Evolutionary conservation across 2,797 vertebrate genomes (phyloP).

Genomic region (Aphelocoma californica): DNA sequence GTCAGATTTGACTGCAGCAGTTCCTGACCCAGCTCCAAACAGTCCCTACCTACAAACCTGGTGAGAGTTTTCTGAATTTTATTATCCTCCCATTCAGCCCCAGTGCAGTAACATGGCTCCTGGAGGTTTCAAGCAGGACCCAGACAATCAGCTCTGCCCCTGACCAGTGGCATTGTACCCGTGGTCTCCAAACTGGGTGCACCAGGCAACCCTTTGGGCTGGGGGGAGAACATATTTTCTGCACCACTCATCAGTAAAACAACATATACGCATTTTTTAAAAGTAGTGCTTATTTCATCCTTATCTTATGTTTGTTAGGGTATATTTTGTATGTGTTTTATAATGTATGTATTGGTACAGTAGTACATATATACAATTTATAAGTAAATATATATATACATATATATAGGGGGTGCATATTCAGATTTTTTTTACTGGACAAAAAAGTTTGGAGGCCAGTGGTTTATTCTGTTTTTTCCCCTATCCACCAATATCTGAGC

Average conservation of each 20-base stretch:
- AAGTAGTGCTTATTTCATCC: not conserved
- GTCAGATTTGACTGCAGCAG: not conserved
- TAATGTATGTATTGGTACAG: not conserved
- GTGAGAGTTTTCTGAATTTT: not conserved
- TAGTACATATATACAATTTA: accelerated
- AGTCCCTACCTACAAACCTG: not conserved
- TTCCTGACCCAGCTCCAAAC: accelerated
- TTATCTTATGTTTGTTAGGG: not conserved
- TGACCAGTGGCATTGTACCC: not conserved
- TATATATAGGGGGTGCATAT: accelerated
- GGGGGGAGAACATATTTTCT: not conserved
- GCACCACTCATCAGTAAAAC: not conserved
- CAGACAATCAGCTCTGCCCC: not conserved
- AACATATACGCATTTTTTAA: not conserved
- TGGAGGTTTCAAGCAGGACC: not conserved
- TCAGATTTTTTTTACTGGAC: not conserved
- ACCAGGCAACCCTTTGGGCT: accelerated
- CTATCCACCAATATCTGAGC: not conserved
- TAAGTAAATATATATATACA: not conserved
- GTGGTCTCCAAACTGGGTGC: not conserved
- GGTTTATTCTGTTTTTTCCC: not conserved
- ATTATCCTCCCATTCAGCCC: not conserved
- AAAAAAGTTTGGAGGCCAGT: not conserved
- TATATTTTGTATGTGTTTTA: not conserved
- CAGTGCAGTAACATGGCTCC: not conserved